Percentiles rank a stretch among this genome's conserved stretches.
These are phyloP conservation scores for Dinoponera quadriceps DNA, from an alignment of 1,140 invertebrate genomes.

Conservation along the genomic window DNA sequence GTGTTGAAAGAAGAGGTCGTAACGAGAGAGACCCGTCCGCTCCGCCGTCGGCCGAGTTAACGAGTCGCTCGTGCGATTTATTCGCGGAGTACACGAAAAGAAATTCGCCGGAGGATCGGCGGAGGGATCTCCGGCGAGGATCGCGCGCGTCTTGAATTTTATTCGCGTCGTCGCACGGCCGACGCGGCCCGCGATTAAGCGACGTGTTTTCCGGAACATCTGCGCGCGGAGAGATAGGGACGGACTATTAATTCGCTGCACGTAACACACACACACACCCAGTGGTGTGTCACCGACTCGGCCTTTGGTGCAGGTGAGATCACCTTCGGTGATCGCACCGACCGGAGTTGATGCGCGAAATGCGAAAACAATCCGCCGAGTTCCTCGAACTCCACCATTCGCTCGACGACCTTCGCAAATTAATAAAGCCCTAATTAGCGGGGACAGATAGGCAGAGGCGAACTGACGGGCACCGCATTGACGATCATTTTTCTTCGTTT, in stretches of 20 bases:
- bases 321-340: too few relatives aligned
- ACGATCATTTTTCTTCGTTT: not conserved
- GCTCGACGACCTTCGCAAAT: too few relatives aligned
- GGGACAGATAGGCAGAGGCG: too few relatives aligned
- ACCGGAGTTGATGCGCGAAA: too few relatives aligned
- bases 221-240: constrained; percentile 11
- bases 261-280: constrained; percentile 24
- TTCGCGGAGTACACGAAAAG: constrained; percentile 43
- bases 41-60: constrained; percentile 12
- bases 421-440: too few relatives aligned
- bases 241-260: constrained; percentile 34
- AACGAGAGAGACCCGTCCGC: constrained; percentile 22
- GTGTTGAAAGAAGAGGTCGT: constrained; percentile 28
- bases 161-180: constrained; percentile 31
- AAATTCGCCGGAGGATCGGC: constrained; percentile 36
- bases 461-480: too few relatives aligned
- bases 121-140: not conserved
- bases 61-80: constrained; percentile 52
- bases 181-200: constrained; percentile 32
- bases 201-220: constrained; percentile 34
- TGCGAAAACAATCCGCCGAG: too few relatives aligned
- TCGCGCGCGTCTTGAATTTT: constrained; percentile 46
- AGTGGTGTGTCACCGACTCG: too few relatives aligned
- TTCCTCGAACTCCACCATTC: too few relatives aligned
- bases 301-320: too few relatives aligned